These are phyloP conservation scores for Nasonia vitripennis DNA, from an alignment of 1,140 invertebrate genomes.

Conservation along the genomic window DNA sequence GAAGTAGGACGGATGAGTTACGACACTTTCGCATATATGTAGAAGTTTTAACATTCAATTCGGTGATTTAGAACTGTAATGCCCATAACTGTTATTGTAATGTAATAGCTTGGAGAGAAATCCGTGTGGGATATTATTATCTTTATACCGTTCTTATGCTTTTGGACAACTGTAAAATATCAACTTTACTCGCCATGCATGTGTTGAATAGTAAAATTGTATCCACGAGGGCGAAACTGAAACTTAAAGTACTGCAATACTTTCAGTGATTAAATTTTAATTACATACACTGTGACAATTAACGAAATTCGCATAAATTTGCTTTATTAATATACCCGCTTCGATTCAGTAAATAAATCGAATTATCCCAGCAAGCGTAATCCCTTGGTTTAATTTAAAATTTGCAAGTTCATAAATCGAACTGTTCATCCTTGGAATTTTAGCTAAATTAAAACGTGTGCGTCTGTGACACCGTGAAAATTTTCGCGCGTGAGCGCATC, in stretches of 20 bases:
- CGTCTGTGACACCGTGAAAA: too few species aligned
- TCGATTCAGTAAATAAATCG: not conserved
- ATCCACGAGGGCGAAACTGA: not conserved
- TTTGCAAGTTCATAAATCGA: slow-evolving; percentile 9
- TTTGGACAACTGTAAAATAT: not conserved
- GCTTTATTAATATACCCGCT: not conserved
- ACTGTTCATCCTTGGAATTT: not conserved
- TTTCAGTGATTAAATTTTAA: not conserved
- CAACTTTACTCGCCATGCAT: not conserved
- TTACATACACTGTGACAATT: not conserved
- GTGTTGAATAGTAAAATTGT: too few species aligned
- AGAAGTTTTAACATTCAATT: not conserved
- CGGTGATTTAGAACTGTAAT: not conserved
- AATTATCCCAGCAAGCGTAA: slow-evolving; percentile 1
- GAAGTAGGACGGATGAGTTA: not conserved
- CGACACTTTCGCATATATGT: not conserved
- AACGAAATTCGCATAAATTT: slow-evolving; percentile 8
- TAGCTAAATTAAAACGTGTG: not conserved
- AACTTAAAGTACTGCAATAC: not conserved
- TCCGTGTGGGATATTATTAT: not conserved
- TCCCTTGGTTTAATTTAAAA: not conserved
- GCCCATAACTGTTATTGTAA: not conserved
- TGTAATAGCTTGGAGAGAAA: not conserved
- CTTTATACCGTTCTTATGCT: not conserved
- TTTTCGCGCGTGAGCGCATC: not conserved